Percentiles rank a stretch among this genome's conserved stretches.
Evolutionary conservation across 1,140 invertebrate species (phyloP).

Genomic region (Sycophaga agraensis): DNA sequence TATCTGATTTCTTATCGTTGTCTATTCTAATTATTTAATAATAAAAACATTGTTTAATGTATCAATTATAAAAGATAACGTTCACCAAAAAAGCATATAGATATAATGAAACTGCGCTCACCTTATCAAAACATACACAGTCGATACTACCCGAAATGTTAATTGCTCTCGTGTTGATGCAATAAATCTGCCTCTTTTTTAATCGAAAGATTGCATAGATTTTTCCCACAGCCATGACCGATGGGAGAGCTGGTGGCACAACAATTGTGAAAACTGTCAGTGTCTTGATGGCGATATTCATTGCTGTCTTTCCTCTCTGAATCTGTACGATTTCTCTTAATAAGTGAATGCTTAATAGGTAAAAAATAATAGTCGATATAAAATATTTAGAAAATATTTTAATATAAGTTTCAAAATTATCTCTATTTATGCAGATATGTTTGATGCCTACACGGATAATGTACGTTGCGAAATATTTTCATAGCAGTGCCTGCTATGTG

Average conservation of each 20-base stretch:
- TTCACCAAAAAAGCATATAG: no score
- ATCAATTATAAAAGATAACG: no score
- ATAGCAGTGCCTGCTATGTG: no score
- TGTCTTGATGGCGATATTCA: slow-evolving; percentile 74
- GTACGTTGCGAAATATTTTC: no score
- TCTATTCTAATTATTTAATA: no score
- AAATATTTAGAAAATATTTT: no score
- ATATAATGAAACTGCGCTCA: slow-evolving; percentile 46
- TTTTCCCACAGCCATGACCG: slow-evolving; percentile 90
- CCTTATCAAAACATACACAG: slow-evolving; percentile 97
- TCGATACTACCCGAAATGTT: slow-evolving; percentile 96
- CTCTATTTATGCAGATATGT: no score
- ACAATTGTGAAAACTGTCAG: slow-evolving; percentile 92
- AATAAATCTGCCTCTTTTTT: slow-evolving; percentile 80
- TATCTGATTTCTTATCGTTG: no score
- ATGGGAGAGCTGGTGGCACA: slow-evolving; percentile 88
- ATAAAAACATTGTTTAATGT: no score
- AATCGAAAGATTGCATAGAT: slow-evolving; percentile 88
- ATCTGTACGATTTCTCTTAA: slow-evolving; percentile 51
- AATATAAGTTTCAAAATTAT: no score
- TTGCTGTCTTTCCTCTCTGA: slow-evolving; percentile 57
- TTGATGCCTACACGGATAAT: no score
- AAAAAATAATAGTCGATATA: neutral
- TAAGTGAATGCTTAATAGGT: neutral
- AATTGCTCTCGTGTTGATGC: slow-evolving; percentile 90